phyloP scores from a whole-genome alignment of 1,140 invertebrate genomes.

The Orussus abietinus region DNA sequence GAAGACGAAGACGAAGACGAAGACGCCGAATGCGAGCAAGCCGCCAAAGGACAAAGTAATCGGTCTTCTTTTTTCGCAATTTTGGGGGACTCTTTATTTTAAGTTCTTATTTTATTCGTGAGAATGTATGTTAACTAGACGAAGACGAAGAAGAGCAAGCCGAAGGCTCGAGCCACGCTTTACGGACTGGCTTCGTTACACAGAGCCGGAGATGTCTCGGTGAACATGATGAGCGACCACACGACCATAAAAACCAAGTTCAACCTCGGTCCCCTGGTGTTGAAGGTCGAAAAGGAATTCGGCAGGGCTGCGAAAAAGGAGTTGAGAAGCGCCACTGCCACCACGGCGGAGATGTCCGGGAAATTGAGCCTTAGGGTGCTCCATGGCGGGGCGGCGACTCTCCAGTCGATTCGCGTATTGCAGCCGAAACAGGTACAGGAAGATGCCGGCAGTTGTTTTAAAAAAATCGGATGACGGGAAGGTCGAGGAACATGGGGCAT shows the following conservation, averaged over 20 bases:
- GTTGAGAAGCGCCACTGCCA: constrained; percentile 76
- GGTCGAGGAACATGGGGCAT: too few relatives aligned
- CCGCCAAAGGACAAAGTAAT: not conserved
- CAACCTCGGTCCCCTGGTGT: constrained; percentile 68
- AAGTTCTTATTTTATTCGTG: too few relatives aligned
- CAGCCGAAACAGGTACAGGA: constrained; percentile 81
- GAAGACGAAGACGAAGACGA: constrained; percentile 31
- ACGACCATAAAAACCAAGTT: constrained; percentile 79
- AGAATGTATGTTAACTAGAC: too few relatives aligned
- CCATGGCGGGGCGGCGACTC: constrained; percentile 69
- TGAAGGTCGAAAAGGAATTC: constrained; percentile 80
- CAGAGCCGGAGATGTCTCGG: constrained; percentile 72
- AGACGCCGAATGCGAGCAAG: constrained; percentile 21
- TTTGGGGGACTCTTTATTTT: too few relatives aligned
- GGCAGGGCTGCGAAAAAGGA: constrained; percentile 73
- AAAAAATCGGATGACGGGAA: too few relatives aligned
- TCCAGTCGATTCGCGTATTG: constrained; percentile 77
- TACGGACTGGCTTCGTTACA: constrained; percentile 73
- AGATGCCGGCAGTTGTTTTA: too few relatives aligned
- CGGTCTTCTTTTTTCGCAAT: too few relatives aligned
- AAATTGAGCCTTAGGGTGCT: constrained; percentile 72
- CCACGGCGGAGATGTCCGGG: constrained; percentile 78
- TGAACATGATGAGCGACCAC: constrained; percentile 72
- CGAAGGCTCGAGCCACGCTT: constrained; percentile 70
- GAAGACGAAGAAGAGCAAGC: constrained; percentile 52